These are phyloP conservation scores for Hirudo medicinalis DNA, from an alignment of 1,140 invertebrate genomes.

Conservation along the genomic window DNA sequence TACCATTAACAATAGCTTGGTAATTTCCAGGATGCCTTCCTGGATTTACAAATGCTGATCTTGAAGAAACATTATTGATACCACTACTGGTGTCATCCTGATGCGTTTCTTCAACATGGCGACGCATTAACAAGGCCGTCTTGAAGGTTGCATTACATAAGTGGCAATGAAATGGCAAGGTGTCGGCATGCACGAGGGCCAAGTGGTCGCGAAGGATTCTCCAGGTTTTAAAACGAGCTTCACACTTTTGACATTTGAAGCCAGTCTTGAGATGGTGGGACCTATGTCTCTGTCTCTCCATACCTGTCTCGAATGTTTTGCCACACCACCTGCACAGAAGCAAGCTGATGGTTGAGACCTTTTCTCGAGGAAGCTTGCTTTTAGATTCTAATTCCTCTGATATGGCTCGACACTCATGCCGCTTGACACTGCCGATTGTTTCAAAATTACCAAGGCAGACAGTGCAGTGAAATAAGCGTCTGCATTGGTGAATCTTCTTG, in stretches of 20 bases:
- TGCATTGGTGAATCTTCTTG: too few species aligned
- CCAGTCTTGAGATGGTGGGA: background rate
- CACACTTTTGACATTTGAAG: conserved; percentile 1
- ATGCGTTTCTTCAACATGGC: background rate
- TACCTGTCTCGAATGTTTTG: background rate
- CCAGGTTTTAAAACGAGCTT: conserved; percentile 1
- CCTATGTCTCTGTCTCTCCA: background rate
- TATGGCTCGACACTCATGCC: too few species aligned
- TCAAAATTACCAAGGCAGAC: too few species aligned
- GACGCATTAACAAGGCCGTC: background rate
- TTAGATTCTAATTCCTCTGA: too few species aligned
- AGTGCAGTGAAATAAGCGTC: too few species aligned
- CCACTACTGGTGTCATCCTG: background rate
- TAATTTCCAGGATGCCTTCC: background rate
- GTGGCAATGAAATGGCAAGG: background rate
- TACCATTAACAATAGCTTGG: background rate
- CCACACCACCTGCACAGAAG: background rate
- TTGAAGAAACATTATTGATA: background rate
- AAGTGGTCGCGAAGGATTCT: background rate
- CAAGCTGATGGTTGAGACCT: too few species aligned
- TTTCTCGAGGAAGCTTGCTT: too few species aligned
- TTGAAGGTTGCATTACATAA: background rate
- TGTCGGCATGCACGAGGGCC: background rate
- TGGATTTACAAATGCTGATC: background rate
- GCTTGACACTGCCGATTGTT: too few species aligned